Evolutionary conservation across 2,113 vertebrate genomes (phyloP).

Genomic region (Crypturellus undulatus): DNA sequence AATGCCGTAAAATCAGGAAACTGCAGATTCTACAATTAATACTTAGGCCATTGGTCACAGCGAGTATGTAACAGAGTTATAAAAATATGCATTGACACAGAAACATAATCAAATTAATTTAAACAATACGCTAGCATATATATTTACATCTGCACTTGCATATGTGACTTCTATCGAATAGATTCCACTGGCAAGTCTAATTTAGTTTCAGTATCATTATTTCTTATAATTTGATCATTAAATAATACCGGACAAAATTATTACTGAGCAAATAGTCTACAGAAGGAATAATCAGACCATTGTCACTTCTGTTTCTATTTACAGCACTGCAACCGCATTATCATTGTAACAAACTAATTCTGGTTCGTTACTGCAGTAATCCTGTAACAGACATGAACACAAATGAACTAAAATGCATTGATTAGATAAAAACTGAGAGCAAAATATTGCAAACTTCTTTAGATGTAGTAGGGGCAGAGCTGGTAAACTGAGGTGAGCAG

Average conservation of each 20-base stretch:
- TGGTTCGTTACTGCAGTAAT: background rate
- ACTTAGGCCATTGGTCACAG: background rate
- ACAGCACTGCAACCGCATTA: slow-evolving; percentile 19
- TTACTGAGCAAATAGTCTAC: background rate
- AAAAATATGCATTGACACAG: background rate
- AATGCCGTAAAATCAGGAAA: slow-evolving; percentile 23
- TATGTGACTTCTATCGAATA: background rate
- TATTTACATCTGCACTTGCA: background rate
- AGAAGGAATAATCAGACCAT: background rate
- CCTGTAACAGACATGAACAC: background rate
- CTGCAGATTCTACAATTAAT: background rate
- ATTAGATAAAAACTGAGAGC: slow-evolving; percentile 40
- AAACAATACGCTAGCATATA: background rate
- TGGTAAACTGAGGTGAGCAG: slow-evolving; percentile 13
- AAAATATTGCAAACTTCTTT: slow-evolving; percentile 45
- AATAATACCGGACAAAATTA: background rate
- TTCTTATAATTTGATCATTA: background rate
- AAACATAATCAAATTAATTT: background rate
- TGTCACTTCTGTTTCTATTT: background rate
- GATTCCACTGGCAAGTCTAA: background rate
- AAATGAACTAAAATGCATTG: slow-evolving; percentile 33
- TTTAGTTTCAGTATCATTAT: background rate
- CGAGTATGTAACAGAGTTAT: background rate
- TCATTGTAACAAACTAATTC: slow-evolving; percentile 2
- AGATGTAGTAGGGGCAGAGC: background rate